These are phyloP conservation scores for Heliornis fulica DNA, from an alignment of 2,113 vertebrate genomes.

Conservation along the genomic window DNA sequence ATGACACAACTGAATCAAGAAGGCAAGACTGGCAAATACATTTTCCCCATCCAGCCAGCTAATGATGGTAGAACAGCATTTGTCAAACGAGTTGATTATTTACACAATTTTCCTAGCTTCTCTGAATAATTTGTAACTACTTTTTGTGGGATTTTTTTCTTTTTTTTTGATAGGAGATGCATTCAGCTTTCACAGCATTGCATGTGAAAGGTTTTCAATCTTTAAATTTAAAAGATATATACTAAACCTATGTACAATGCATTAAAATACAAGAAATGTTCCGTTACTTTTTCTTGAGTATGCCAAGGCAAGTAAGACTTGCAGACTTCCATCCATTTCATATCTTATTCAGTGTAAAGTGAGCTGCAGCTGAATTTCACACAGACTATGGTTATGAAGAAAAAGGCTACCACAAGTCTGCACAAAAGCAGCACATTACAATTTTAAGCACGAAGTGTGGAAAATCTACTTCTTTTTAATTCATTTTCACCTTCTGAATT, in stretches of 20 bases:
- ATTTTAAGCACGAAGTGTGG: not conserved
- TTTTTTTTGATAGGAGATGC: not conserved
- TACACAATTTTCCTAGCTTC: not conserved
- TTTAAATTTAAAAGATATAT: not conserved
- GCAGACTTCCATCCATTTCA: not conserved
- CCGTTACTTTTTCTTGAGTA: not conserved
- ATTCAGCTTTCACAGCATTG: not conserved
- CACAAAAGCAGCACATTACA: not conserved
- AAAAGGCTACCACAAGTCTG: not conserved
- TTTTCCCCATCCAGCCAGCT: not conserved
- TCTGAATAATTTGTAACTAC: not conserved
- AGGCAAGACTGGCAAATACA: not conserved
- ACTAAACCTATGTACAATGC: not conserved
- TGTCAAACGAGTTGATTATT: not conserved
- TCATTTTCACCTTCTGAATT: slow-evolving; percentile 31
- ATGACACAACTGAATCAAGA: not conserved
- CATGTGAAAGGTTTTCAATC: not conserved
- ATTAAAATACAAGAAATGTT: not conserved
- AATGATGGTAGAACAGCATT: not conserved
- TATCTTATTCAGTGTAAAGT: not conserved
- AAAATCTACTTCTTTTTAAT: slow-evolving; percentile 14
- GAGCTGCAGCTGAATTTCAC: not conserved
- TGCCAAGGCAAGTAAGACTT: not conserved
- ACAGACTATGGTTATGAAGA: not conserved
- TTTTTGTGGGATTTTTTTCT: no score